Evolutionary conservation across 2,888 invertebrate genomes (phyloP), one percentile per base, ranked within the genome.

Genomic region (Liodrosophila aerea): DNA sequence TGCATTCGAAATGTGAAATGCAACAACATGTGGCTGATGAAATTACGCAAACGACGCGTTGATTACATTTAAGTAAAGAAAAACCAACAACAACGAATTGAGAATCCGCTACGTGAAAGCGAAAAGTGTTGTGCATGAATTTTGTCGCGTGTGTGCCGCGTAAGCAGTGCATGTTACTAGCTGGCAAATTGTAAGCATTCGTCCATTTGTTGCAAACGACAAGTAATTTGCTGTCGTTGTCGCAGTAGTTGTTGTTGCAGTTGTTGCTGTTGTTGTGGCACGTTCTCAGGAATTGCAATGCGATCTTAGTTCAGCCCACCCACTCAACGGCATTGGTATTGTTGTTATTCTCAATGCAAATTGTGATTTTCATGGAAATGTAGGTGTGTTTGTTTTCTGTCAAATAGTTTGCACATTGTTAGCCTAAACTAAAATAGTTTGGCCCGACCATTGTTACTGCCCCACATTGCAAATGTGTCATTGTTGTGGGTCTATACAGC

Each of bases 341-440:
- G 54, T 64, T 64, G 64, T 60, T 59, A 67, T 60, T 74, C 58
- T 66, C 78, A 82, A 74, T 82, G 78, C 72, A 78, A 77, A 74
- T 68, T 5, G 22, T 4, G 56, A 68, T 78, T 78, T 84, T 65
- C 85, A 76, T 64, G 81, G 76, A 65, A 73, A 15, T 52, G 33
- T 40, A 34, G 33, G 44, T 45, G 52, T 39, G 33, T 43, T 16
- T 54, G n/a, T 37, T 30, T 52, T 40, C 30, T 33, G 61, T 40
- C 65, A 75, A 72, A 72, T 51, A 68, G 45, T 68, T 57, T 72
- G 53, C 37, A 40, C 63, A 65, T 72, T 59, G 47, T 60, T 43
- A 27, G 57, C 44, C 56, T 70, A 39, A 39, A 60, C 33, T 57
- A 40, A 40, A 69, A 73, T 67, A 66, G 77, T 73, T 77, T 58